Percentiles rank a stretch among this genome's conserved stretches.
These are phyloP conservation scores for Grallaria varia DNA, from an alignment of 2,113 vertebrate species.

Conservation along the genomic window DNA sequence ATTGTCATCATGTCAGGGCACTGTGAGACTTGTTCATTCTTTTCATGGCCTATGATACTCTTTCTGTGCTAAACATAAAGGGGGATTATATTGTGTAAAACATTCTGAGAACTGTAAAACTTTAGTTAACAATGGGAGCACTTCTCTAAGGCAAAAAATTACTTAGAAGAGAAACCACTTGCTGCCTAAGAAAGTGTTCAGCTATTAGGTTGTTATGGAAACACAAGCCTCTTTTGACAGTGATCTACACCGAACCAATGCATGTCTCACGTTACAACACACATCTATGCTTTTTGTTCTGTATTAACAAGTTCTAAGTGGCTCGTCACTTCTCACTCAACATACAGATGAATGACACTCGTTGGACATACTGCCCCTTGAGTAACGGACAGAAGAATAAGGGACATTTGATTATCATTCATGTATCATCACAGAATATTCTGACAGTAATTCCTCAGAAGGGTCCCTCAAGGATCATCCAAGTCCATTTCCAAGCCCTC, in stretches of 20 bases:
- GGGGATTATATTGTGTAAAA: background rate
- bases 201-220: conserved; percentile 9
- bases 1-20: background rate
- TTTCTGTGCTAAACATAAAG: background rate
- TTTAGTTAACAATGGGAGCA: background rate
- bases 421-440: background rate
- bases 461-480: background rate
- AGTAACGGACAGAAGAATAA: background rate
- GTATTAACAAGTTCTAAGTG: background rate
- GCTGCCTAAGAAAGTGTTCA: background rate
- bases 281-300: background rate
- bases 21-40: background rate
- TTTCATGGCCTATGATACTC: background rate
- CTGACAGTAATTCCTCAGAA: background rate
- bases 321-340: background rate
- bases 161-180: background rate
- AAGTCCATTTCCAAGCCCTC: background rate
- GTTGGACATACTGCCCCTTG: background rate
- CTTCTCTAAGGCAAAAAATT: background rate
- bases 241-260: background rate
- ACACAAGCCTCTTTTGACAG: background rate
- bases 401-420: background rate
- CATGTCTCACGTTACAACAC: accelerated
- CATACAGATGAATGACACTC: background rate
- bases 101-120: background rate